Base-by-base conservation (phyloP, 2,113 vertebrate genomes). In the Xiphorhynchus elegans region DNA sequence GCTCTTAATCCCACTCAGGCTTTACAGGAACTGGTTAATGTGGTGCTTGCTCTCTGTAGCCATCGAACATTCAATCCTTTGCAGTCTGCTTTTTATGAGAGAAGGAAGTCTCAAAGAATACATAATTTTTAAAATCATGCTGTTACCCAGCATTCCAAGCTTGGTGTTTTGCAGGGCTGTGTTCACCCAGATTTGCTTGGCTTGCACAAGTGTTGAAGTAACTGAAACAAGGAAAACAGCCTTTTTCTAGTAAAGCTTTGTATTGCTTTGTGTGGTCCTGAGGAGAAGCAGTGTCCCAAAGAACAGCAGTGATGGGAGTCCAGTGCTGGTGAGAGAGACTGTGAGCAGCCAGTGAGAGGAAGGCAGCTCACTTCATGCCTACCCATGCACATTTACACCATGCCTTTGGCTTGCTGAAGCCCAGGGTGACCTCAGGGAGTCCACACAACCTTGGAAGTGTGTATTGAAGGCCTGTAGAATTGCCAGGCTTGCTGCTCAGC, bases 101-200 rank as follows among this genome's bases (percentile, higher is more conserved):
- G 46, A 53, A 78, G 8, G 11, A 66, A 16, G 11, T 35, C 56
- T 40, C 28, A n/a, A 73, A 47, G 37, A 14, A 3, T n/a, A 7
- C 24, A 11, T 49, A 0, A 1, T 62, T 60, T 49, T 62, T 10
- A 52, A 73, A 87, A 25, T 47, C 25, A 4, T 1, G 0, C 20
- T 85, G 17, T 56, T 53, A 59, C 11, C 28, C 49, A 19, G 13
- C 0, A 0, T 49, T 88, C 44, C 24, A 1, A 3, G 9, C 19
- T 87, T 79, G 42, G 28, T 17, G 2, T 9, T 90, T 80, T 66
- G 55, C n/a, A 42, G 37, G 87, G 17, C 84, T 39, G 2, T 64
- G 4, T 74, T 42, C 31, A 17, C 11, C 42, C 49, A 42, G 7
- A 49, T 83, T 4, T 1, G 18, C 56, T 83, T 95, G 55, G 18